Evolutionary conservation across 2,888 invertebrate genomes (phyloP).

Genomic region (Bedellia somnulentella): DNA sequence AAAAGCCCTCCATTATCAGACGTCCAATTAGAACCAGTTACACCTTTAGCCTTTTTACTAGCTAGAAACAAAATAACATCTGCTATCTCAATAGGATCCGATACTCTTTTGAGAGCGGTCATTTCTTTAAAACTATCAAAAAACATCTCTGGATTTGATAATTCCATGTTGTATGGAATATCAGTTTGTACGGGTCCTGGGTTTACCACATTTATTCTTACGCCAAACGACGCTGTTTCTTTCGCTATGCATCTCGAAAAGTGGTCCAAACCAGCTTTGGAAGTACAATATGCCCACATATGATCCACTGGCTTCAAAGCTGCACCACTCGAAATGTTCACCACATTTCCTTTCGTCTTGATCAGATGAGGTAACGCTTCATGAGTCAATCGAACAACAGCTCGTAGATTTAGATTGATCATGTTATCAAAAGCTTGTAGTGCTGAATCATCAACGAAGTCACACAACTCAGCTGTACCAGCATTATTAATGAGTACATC

Average conservation of each 20-base stretch:
- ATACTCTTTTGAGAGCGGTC: constrained; percentile 75
- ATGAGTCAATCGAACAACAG: constrained; percentile 33
- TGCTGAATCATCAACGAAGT: constrained; percentile 44
- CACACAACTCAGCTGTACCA: constrained; percentile 48
- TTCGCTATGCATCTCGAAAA: constrained; percentile 60
- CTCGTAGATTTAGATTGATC: constrained; percentile 56
- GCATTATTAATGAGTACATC: constrained; percentile 51
- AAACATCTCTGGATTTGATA: constrained; percentile 10
- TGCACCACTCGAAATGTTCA: constrained; percentile 63
- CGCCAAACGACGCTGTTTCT: constrained; percentile 40
- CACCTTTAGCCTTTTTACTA: constrained; percentile 73
- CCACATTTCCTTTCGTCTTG: constrained; percentile 40
- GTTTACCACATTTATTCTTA: constrained; percentile 53
- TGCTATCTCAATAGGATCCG: constrained; percentile 74
- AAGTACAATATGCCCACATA: constrained; percentile 49
- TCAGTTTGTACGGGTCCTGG: constrained; percentile 58
- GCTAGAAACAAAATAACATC: constrained; percentile 80
- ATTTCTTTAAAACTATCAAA: constrained; percentile 63
- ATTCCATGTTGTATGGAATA: not conserved
- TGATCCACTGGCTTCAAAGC: constrained; percentile 25
- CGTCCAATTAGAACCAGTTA: constrained; percentile 65
- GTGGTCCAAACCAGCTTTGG: constrained; percentile 63
- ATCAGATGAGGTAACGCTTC: constrained; percentile 52
- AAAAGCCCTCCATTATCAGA: constrained; percentile 2
- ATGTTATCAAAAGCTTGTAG: constrained; percentile 42